Percentiles rank a stretch among this genome's conserved stretches.
phyloP scores from a whole-genome alignment of 2,113 vertebrate genomes.

The Menidia beryllina region DNA sequence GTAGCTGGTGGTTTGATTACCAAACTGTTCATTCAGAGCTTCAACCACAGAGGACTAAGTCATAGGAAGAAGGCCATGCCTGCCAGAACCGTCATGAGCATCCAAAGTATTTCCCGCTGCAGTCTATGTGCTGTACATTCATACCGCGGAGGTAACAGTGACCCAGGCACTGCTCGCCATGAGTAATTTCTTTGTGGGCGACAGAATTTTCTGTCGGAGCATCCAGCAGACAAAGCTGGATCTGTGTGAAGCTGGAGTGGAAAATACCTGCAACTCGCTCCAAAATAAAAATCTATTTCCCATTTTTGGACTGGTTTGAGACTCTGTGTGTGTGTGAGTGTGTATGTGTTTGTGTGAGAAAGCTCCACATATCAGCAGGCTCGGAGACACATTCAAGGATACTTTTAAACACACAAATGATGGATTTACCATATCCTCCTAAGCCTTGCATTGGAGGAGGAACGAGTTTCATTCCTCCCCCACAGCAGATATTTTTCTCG shows the following conservation, averaged over 20 bases:
- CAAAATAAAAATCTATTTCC: conserved; percentile 19
- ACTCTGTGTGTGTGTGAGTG: conserved; percentile 2
- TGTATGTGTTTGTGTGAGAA: conserved; percentile 13
- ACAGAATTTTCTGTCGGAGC: conserved; percentile 30
- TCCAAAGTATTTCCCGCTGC: conserved; percentile 37
- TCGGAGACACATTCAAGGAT: neutral
- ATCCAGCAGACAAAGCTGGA: conserved; percentile 43
- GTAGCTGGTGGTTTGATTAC: neutral
- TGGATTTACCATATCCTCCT: conserved; percentile 50
- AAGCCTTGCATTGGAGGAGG: neutral
- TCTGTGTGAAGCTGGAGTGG: conserved; percentile 33
- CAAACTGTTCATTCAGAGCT: conserved; percentile 24
- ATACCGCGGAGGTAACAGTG: neutral
- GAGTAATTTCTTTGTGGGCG: conserved; percentile 54
- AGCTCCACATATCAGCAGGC: conserved; percentile 27
- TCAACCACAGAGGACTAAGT: conserved; percentile 3
- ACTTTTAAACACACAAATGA: conserved; percentile 39
- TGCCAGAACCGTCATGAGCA: conserved; percentile 37
- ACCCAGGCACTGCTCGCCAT: conserved; percentile 10
- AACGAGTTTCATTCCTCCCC: conserved; percentile 8
- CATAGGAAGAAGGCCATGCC: conserved; percentile 5
- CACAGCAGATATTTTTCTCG: neutral
- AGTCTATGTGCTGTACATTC: conserved; percentile 5
- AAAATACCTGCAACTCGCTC: conserved; percentile 62
- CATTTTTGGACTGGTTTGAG: conserved; percentile 28